phyloP scores from a whole-genome alignment of 2,797 vertebrate genomes.

The Danio choprae region DNA sequence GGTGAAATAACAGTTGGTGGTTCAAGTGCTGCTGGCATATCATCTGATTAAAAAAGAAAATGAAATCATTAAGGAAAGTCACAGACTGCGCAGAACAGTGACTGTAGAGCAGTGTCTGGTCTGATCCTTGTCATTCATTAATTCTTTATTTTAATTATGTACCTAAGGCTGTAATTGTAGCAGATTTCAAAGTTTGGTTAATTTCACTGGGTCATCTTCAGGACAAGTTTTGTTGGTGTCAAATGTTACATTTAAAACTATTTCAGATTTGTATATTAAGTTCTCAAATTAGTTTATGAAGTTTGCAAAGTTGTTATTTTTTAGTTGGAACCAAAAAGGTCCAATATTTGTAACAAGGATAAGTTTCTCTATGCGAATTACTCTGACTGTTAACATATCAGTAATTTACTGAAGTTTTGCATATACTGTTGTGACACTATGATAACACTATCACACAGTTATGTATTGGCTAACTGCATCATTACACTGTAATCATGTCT shows the following conservation, averaged over 20 bases:
- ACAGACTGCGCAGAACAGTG: neutral
- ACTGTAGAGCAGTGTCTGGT: neutral
- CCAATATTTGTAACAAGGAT: no score
- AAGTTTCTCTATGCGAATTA: no score
- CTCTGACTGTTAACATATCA: no score
- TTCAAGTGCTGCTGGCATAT: neutral
- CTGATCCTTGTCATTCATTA: neutral
- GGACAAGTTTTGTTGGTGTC: neutral
- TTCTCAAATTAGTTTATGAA: no score
- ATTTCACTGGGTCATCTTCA: neutral
- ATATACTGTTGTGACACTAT: no score
- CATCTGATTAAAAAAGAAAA: neutral
- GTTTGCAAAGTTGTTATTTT: no score
- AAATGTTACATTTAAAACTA: neutral
- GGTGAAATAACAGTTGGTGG: neutral
- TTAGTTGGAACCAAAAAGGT: no score
- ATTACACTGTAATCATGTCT: no score
- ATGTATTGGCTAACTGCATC: no score
- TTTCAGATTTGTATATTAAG: no score
- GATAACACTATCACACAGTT: no score
- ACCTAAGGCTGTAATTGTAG: neutral
- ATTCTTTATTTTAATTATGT: neutral
- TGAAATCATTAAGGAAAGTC: neutral
- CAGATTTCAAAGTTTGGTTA: neutral
- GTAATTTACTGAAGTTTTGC: no score